Evolutionary conservation across 53 echinoderm and acorn worm genomes (phyloP).

Genomic region (Crossaster papposus): DNA sequence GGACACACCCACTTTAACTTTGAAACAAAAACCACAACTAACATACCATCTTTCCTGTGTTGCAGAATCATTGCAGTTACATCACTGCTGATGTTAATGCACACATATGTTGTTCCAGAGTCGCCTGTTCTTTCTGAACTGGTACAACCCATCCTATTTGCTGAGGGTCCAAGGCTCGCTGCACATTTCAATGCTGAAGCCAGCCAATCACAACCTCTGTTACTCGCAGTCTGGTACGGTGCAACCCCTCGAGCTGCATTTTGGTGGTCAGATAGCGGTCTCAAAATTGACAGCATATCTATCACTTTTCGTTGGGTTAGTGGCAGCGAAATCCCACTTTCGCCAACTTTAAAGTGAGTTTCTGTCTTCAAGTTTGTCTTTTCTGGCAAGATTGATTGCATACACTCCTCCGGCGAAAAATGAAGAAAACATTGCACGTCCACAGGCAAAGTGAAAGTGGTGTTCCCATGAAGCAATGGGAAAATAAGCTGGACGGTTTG

Average conservation of each 20-base stretch:
- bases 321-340: conserved; percentile 19
- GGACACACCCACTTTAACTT: neutral
- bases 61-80: conserved; percentile 10
- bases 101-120: neutral
- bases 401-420: conserved; percentile 38
- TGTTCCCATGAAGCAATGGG: conserved; percentile 32
- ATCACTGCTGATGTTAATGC: conserved; percentile 4
- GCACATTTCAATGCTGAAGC: conserved; percentile 8
- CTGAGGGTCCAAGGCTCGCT: neutral
- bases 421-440: conserved; percentile 62
- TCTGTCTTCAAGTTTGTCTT: neutral
- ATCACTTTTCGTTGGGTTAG: conserved; percentile 3
- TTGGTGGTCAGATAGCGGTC: conserved; percentile 14
- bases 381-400: conserved; percentile 12
- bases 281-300: conserved; percentile 36
- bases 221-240: conserved; percentile 14
- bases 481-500: conserved; percentile 37
- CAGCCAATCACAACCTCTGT: conserved; percentile 59
- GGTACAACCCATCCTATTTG: conserved; percentile 28
- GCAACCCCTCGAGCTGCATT: neutral
- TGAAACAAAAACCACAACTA: neutral
- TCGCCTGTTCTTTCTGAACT: neutral
- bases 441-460: conserved; percentile 39
- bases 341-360: neutral
- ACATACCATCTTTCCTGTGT: conserved; percentile 13